These are phyloP conservation scores for Villa cingulata DNA, from an alignment of 2,888 invertebrate genomes.

Conservation along the genomic window DNA sequence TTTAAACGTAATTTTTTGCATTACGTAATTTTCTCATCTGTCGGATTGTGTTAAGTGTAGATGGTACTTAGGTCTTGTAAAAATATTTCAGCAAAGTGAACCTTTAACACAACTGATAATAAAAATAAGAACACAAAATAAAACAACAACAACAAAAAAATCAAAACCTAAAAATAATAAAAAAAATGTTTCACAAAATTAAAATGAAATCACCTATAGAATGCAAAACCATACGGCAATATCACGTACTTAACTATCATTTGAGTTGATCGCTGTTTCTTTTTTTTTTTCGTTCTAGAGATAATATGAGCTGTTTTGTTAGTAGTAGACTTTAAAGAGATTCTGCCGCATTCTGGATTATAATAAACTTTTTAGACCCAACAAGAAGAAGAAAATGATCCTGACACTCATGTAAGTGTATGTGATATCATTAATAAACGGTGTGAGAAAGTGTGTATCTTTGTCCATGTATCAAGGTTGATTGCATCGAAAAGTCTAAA, in stretches of 20 bases:
- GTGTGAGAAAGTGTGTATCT: too few relatives aligned
- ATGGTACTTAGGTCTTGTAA: too few relatives aligned
- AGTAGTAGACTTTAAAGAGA: background rate
- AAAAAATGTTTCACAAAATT: too few relatives aligned
- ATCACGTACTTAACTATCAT: constrained; percentile 1
- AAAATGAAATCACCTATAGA: background rate
- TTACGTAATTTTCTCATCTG: too few relatives aligned
- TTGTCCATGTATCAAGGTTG: background rate
- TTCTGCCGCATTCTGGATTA: background rate
- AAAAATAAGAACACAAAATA: too few relatives aligned
- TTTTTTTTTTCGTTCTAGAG: background rate
- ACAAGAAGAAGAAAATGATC: background rate
- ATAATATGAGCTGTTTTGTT: too few relatives aligned
- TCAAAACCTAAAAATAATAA: too few relatives aligned
- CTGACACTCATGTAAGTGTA: background rate
- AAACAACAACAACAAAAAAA: too few relatives aligned
- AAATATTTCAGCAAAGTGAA: constrained; percentile 7
- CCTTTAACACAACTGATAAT: background rate
- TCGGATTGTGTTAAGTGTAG: too few relatives aligned
- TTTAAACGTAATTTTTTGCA: too few relatives aligned
- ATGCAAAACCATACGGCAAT: constrained; percentile 3
- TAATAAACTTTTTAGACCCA: background rate
- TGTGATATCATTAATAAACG: too few relatives aligned
- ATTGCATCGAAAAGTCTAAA: too few relatives aligned
- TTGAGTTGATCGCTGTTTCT: background rate